These are phyloP conservation scores for Rhagoletis zephyria DNA, from an alignment of 1,140 invertebrate species.

Conservation along the genomic window DNA sequence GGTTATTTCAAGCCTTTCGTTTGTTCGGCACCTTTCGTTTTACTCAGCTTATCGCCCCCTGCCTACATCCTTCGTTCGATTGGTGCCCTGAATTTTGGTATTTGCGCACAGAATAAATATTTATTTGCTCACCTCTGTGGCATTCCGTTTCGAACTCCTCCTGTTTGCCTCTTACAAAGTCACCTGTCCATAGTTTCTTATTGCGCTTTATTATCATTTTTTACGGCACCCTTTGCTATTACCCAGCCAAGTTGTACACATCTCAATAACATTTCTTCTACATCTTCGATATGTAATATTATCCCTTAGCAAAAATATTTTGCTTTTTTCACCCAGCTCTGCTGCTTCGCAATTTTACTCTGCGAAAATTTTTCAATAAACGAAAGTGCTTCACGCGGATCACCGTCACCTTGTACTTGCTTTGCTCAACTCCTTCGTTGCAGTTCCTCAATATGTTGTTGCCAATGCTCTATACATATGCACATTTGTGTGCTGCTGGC, in stretches of 20 bases:
- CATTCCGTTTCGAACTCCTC: not conserved
- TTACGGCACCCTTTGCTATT: constrained; percentile 37
- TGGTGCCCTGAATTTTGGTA: not conserved
- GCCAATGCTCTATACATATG: not conserved
- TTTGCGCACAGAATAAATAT: constrained; percentile 70
- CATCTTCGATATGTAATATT: constrained; percentile 1
- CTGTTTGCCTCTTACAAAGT: not conserved
- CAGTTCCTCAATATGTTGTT: constrained; percentile 45
- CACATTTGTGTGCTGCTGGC: constrained; percentile 57
- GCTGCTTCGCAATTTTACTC: constrained; percentile 4
- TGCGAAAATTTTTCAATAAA: constrained; percentile 66
- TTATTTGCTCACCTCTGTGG: constrained; percentile 61
- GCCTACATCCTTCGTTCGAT: not conserved
- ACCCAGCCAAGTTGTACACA: not conserved
- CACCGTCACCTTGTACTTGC: not conserved
- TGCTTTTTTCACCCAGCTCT: not conserved
- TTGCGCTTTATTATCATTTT: constrained; percentile 45
- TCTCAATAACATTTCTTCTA: constrained; percentile 39
- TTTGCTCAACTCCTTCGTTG: not conserved
- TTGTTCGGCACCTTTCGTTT: too few relatives aligned
- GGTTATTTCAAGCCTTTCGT: constrained; percentile 9
- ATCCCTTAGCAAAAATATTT: constrained; percentile 19
- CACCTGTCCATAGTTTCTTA: constrained; percentile 11
- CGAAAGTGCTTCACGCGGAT: constrained; percentile 65
- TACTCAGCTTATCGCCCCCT: not conserved